Evolutionary conservation across 2,113 vertebrate genomes (phyloP).

Genomic region (Zosterops borbonicus): DNA sequence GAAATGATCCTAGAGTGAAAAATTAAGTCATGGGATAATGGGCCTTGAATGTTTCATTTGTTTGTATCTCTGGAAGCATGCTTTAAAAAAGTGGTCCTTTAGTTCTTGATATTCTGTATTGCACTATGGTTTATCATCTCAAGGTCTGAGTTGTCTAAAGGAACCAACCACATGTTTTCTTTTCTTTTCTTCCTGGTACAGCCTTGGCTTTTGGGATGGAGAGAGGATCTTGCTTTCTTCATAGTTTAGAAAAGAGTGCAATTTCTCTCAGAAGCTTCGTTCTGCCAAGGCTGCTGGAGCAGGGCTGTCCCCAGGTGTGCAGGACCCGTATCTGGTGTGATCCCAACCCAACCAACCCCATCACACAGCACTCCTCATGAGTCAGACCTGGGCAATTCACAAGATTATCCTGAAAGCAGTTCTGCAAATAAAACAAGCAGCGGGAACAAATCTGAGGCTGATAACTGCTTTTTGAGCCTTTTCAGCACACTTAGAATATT

Average conservation of each 20-base stretch:
- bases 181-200: background rate
- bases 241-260: background rate
- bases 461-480: constrained; percentile 1
- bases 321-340: background rate
- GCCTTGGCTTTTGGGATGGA: background rate
- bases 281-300: background rate
- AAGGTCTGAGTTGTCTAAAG: background rate
- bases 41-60: background rate
- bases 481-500: background rate
- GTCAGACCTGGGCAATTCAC: background rate
- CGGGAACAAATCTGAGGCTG: background rate
- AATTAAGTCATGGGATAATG: constrained; percentile 24
- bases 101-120: background rate
- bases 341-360: background rate
- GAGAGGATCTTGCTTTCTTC: background rate
- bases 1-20: constrained; percentile 34
- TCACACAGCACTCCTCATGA: rapidly evolving
- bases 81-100: background rate
- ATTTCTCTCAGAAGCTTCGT: background rate
- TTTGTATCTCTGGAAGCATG: background rate
- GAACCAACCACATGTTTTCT: background rate
- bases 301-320: background rate
- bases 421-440: background rate
- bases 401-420: background rate
- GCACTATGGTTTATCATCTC: background rate